These are phyloP conservation scores for Gymnarchus niloticus DNA, from an alignment of 2,113 vertebrate species.

Conservation along the genomic window DNA sequence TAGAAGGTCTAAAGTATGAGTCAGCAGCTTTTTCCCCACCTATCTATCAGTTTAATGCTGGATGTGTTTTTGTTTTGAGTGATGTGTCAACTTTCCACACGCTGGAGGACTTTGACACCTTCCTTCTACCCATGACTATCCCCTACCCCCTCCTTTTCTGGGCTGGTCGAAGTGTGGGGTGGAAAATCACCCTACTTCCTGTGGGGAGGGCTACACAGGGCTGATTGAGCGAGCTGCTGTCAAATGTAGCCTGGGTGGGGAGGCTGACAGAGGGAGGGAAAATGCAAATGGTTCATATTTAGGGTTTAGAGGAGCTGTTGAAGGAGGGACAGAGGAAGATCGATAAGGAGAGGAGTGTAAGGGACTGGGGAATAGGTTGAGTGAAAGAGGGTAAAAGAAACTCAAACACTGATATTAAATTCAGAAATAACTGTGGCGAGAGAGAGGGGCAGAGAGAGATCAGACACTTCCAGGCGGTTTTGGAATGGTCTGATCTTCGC, in stretches of 20 bases:
- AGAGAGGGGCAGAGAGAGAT: background rate
- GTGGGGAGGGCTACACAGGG: background rate
- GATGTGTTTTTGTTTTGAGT: background rate
- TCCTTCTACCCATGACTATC: background rate
- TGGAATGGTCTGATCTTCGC: background rate
- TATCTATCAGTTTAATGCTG: background rate
- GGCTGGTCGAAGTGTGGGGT: background rate
- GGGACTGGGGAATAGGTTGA: background rate
- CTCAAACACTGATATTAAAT: background rate
- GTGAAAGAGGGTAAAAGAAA: background rate
- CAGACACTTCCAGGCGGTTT: too few species aligned
- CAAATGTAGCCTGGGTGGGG: background rate
- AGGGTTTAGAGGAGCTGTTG: background rate
- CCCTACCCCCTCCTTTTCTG: background rate
- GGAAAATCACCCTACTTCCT: background rate
- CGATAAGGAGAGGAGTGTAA: background rate
- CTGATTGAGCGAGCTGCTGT: constrained; percentile 1
- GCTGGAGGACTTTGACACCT: background rate
- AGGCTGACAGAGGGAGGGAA: background rate
- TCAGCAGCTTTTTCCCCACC: background rate
- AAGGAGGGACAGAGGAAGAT: background rate
- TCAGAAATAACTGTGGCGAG: background rate
- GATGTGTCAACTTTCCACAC: background rate
- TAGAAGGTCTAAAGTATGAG: background rate
- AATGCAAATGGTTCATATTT: background rate